Evolutionary conservation across 2,797 vertebrate genomes (phyloP).

Genomic region (Adelosebastes latens): DNA sequence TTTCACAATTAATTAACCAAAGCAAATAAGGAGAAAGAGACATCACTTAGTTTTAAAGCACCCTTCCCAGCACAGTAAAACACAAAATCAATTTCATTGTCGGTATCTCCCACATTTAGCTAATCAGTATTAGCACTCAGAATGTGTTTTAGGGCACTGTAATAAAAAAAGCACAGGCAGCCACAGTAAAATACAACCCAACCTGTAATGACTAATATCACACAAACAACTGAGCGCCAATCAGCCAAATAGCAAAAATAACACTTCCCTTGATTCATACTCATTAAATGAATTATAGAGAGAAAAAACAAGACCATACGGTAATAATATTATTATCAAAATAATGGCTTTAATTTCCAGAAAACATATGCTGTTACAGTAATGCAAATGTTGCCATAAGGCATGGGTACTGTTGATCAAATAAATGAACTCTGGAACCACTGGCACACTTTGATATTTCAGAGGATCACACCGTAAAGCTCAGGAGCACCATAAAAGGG

Average conservation of each 20-base stretch:
- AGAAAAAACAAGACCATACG: constrained; percentile 47
- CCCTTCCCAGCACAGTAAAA: constrained; percentile 32
- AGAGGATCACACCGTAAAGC: constrained; percentile 21
- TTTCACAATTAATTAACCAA: constrained; percentile 46
- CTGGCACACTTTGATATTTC: constrained; percentile 39
- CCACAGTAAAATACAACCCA: constrained; percentile 29
- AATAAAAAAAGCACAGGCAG: constrained; percentile 55
- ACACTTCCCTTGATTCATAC: constrained; percentile 53
- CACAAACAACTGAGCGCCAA: constrained; percentile 51
- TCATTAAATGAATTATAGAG: constrained; percentile 50
- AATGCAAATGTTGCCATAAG: constrained; percentile 32
- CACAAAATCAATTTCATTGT: constrained; percentile 50
- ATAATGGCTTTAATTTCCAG: constrained; percentile 47
- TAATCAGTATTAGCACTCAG: constrained; percentile 49
- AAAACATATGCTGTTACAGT: constrained; percentile 36
- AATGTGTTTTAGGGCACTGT: constrained; percentile 33
- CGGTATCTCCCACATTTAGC: constrained; percentile 30
- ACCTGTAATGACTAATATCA: constrained; percentile 54
- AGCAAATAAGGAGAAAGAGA: constrained; percentile 24
- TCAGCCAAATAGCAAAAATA: constrained; percentile 52
- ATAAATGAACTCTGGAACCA: constrained; percentile 30
- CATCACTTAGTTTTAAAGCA: constrained; percentile 31
- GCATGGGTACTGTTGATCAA: constrained; percentile 40
- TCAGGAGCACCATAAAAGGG: not conserved
- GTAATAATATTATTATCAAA: constrained; percentile 42